These are phyloP conservation scores for Lymantria dispar DNA, from an alignment of 2,888 invertebrate species.

Conservation along the genomic window DNA sequence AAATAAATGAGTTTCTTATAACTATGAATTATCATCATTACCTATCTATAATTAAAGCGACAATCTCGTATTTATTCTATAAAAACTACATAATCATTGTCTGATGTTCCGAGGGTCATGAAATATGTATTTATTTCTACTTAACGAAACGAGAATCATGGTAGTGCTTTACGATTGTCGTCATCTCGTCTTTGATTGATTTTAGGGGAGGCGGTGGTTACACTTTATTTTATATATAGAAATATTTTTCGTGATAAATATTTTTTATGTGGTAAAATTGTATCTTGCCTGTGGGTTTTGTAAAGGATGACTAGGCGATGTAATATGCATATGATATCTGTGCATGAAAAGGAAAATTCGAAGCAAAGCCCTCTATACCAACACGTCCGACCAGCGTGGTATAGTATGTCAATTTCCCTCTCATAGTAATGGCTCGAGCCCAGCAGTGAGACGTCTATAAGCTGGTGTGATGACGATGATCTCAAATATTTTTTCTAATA, in stretches of 20 bases:
- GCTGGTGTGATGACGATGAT: no score
- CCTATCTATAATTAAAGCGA: constrained; percentile 47
- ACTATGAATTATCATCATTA: constrained; percentile 27
- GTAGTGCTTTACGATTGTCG: constrained; percentile 9
- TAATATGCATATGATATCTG: no score
- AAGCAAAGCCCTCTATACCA: no score
- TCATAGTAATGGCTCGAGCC: no score
- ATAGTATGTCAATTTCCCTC: no score
- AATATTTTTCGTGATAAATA: no score
- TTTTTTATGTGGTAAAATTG: neutral
- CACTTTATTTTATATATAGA: neutral
- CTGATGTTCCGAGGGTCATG: constrained; percentile 42
- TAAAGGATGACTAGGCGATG: no score
- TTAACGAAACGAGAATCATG: constrained; percentile 35
- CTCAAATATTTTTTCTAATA: no score
- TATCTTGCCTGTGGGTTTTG: neutral
- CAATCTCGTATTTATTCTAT: constrained; percentile 38
- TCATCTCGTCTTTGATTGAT: constrained; percentile 8
- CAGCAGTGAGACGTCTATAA: no score
- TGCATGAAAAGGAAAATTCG: no score
- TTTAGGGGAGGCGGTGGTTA: neutral
- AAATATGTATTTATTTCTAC: constrained; percentile 54
- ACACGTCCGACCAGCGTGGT: no score
- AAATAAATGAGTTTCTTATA: neutral
- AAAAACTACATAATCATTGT: constrained; percentile 44